Percentiles rank a stretch among this genome's conserved stretches.
These are phyloP conservation scores for Sussaba pulchella DNA, from an alignment of 2,888 invertebrate genomes.

Conservation along the genomic window DNA sequence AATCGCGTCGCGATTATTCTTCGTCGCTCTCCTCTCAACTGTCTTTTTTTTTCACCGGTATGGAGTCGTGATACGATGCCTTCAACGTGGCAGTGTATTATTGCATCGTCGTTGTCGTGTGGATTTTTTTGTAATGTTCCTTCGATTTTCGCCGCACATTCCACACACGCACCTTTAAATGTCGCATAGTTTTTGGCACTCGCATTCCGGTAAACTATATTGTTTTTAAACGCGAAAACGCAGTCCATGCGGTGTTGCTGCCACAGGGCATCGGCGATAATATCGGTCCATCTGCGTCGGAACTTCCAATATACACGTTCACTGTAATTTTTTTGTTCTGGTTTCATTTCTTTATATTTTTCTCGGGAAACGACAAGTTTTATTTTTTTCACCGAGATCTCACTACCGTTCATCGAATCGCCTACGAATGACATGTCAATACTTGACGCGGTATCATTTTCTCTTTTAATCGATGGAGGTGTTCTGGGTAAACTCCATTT, in stretches of 20 bases:
- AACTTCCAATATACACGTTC: constrained; percentile 56
- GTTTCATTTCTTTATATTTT: constrained; percentile 48
- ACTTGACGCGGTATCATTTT: not conserved
- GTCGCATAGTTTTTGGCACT: too few relatives aligned
- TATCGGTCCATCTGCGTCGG: constrained; percentile 55
- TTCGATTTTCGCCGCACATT: too few relatives aligned
- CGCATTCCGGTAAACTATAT: too few relatives aligned
- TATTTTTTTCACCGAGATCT: not conserved
- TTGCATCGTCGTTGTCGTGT: too few relatives aligned
- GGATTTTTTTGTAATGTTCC: too few relatives aligned
- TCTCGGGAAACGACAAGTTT: constrained; percentile 48
- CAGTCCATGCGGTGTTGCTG: constrained; percentile 45
- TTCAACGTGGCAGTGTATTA: too few relatives aligned
- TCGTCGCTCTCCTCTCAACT: constrained; percentile 32
- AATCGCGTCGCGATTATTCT: constrained; percentile 32
- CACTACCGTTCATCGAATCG: too few relatives aligned
- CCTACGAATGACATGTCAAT: not conserved
- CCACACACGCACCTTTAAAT: too few relatives aligned
- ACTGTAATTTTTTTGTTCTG: constrained; percentile 39
- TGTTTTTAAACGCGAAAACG: constrained; percentile 30
- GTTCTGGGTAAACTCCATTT: too few relatives aligned
- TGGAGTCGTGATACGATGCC: constrained; percentile 6
- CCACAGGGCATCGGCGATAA: constrained; percentile 53
- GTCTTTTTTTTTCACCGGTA: constrained; percentile 42
- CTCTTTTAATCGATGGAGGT: too few relatives aligned